A percentile compares a stretch with the other conserved stretches of the same genome.
Evolutionary conservation across 2,888 invertebrate genomes (phyloP).

Genomic region (Poecilobothrus nobilitatus): DNA sequence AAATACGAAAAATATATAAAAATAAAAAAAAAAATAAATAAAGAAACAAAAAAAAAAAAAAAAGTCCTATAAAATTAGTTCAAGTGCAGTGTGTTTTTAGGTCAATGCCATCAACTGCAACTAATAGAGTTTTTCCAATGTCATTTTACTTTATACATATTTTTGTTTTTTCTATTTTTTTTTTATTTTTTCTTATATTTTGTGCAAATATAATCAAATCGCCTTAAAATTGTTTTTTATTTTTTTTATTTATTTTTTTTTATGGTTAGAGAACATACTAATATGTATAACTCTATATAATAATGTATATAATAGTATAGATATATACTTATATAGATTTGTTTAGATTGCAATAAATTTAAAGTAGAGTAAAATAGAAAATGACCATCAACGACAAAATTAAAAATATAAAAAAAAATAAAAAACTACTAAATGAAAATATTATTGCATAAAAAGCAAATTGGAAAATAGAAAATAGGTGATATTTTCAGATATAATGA

Average conservation of each 20-base stretch:
- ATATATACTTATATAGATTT: neutral
- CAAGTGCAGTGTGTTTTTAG: slow-evolving; percentile 49
- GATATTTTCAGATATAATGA: too few relatives aligned
- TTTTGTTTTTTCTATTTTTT: neutral
- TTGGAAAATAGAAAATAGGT: too few relatives aligned
- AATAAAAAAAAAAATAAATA: too few relatives aligned
- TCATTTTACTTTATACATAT: slow-evolving; percentile 17
- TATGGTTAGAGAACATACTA: too few relatives aligned
- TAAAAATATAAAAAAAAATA: neutral
- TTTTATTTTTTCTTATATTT: neutral
- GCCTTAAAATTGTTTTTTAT: neutral
- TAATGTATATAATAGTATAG: neutral
- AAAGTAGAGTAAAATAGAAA: neutral
- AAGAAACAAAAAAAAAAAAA: too few relatives aligned
- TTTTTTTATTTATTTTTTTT: neutral
- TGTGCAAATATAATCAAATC: slow-evolving; percentile 14
- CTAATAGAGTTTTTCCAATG: slow-evolving; percentile 16
- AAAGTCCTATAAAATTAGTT: slow-evolving; percentile 22
- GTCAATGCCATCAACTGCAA: slow-evolving; percentile 34
- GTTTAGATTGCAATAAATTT: neutral
- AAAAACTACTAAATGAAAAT: neutral
- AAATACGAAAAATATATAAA: too few relatives aligned
- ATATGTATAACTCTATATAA: too few relatives aligned
- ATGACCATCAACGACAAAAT: neutral
- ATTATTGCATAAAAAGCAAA: neutral